Evolutionary conservation across 2,797 vertebrate species (phyloP).

Genomic region (Poeciliopsis paucimaculata): DNA sequence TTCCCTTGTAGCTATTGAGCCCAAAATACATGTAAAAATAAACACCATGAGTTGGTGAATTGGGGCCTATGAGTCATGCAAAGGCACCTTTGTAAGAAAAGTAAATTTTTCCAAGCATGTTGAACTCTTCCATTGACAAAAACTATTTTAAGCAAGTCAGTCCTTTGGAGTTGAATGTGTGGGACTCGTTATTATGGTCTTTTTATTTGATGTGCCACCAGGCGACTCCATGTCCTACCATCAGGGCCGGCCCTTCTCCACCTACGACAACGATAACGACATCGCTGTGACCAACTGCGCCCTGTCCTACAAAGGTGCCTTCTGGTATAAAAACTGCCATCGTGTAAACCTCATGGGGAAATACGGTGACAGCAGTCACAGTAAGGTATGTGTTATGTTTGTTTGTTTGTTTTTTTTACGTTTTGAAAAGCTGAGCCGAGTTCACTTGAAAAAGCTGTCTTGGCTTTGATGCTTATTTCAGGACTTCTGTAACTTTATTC

Average conservation of each 20-base stretch:
- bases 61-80: neutral
- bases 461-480: neutral
- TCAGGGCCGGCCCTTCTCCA: conserved; percentile 93
- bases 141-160: neutral
- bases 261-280: conserved; percentile 94
- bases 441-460: neutral
- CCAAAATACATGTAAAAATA: neutral
- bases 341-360: conserved; percentile 96
- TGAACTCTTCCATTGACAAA: neutral
- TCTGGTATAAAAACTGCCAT: conserved; percentile 99
- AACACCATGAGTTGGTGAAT: neutral
- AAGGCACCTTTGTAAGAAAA: neutral
- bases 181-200: neutral
- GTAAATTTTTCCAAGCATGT: neutral
- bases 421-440: neutral
- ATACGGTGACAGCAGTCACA: conserved; percentile 92
- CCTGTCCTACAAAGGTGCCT: conserved; percentile 96
- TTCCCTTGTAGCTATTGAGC: neutral
- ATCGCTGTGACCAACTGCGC: conserved; percentile 97
- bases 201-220: conserved; percentile 5
- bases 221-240: conserved; percentile 97
- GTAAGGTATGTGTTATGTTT: conserved; percentile 83
- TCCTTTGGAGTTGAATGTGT: neutral
- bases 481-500: neutral
- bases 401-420: too few relatives aligned